Conservation (phyloP, 1,140 invertebrate genomes). For the Proctacanthus coquilletti region DNA sequence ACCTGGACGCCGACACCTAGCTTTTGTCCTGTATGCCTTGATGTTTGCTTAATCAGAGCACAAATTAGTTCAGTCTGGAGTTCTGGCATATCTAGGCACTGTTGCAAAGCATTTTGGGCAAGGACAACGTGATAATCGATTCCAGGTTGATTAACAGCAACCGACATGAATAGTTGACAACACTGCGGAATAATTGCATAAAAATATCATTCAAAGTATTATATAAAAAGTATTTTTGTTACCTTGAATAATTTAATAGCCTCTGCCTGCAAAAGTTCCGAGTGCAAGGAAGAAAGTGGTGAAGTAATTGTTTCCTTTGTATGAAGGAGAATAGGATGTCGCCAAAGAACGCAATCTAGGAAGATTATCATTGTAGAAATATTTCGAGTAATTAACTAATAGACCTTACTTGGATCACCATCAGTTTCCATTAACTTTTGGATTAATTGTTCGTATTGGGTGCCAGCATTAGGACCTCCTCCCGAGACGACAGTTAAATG, state of each 20-base stretch:
- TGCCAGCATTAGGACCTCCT: conserved; percentile 75
- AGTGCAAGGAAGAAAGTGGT: conserved; percentile 72
- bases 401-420: conserved; percentile 68
- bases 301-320: conserved; percentile 75
- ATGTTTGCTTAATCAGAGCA: conserved; percentile 82
- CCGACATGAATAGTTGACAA: conserved; percentile 86
- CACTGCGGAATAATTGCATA: conserved; percentile 41
- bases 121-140: conserved; percentile 92
- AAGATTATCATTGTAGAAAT: conserved; percentile 8
- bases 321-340: conserved; percentile 81
- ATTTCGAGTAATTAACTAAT: background rate
- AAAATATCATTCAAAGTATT: no score
- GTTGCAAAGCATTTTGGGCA: conserved; percentile 83
- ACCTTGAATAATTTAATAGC: conserved; percentile 92
- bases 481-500: conserved; percentile 87
- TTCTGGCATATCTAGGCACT: conserved; percentile 75
- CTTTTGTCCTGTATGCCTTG: conserved; percentile 68
- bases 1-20: conserved; percentile 73
- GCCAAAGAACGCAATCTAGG: conserved; percentile 78
- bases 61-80: conserved; percentile 85
- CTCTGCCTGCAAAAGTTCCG: conserved; percentile 69
- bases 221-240: no score
- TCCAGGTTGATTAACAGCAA: conserved; percentile 81
- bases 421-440: conserved; percentile 91
- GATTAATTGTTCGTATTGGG: conserved; percentile 87